These are phyloP conservation scores for Eospalax fontanierii DNA, from an alignment of 2,797 vertebrate genomes.

Conservation along the genomic window DNA sequence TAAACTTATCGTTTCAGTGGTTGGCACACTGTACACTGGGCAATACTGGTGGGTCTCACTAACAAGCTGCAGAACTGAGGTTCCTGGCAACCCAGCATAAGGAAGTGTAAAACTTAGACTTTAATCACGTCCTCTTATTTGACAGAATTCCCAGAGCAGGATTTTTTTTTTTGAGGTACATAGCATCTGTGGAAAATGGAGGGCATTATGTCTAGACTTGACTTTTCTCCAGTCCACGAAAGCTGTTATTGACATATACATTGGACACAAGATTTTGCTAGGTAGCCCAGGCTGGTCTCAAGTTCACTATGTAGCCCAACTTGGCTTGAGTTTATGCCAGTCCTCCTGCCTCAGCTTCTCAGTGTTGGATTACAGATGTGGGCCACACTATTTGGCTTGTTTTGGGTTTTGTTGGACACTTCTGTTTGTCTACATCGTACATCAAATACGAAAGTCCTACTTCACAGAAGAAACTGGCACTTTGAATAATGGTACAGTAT, in stretches of 20 bases:
- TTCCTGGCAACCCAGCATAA: not conserved
- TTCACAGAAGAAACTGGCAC: slow-evolving; percentile 7
- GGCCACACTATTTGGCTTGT: not conserved
- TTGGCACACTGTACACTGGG: not conserved
- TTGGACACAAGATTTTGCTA: not conserved
- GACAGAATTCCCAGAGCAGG: not conserved
- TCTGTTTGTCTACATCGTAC: not conserved
- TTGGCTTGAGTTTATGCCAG: not conserved
- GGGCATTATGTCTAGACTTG: not conserved
- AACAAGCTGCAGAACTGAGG: not conserved
- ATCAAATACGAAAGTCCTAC: not conserved
- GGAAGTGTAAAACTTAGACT: not conserved
- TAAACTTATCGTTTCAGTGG: not conserved
- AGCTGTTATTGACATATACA: no score
- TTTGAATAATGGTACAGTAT: not conserved
- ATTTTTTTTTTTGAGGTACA: not conserved
- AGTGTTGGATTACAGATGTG: not conserved
- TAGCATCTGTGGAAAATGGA: not conserved
- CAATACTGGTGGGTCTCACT: no score
- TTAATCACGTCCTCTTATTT: not conserved
- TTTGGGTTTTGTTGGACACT: not conserved
- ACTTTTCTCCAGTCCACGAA: not conserved
- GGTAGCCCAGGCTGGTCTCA: not conserved
- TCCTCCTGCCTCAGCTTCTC: not conserved
- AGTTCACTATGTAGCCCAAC: not conserved